Evolutionary conservation across 2,888 invertebrate species (phyloP), one percentile per base, ranked within the genome.

Genomic region (Drosophila picticornis): DNA sequence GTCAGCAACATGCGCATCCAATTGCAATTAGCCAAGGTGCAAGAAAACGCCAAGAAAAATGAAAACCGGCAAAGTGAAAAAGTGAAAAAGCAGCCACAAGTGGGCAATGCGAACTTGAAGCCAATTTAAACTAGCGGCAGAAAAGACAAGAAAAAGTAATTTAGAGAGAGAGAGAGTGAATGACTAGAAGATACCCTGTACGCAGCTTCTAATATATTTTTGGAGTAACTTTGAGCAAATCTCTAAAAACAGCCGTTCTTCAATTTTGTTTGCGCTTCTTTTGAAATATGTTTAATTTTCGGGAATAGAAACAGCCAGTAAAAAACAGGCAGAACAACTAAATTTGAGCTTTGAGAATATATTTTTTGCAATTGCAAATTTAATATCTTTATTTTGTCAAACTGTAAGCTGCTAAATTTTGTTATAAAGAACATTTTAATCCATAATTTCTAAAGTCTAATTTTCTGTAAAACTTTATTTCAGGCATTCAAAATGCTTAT

Each of bases 11-110:
- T 88, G 91, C 91, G 80, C 81, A 74, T 75, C 85, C 73, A 82
- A 82, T 85, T 82, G 91, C 92, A 92, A 92, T 92, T 92, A 93
- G 92, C 91, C 91, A 91, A 93, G 93, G 92, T 93, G 92, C 84
- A 91, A 90, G 86, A 89, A 55, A 74, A 69, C 53, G 60, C 51
- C 72, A 51, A 25, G 56, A 29, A 46, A 46, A 46, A 46, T 7
- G 6, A 50, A 59, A 69, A 25, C 48, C 11, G 25, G 11, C 43
- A 36, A 55, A 43, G 22, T 43, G 34, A 53, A 34, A 36, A 55
- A 43, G 22, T 43, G 34, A 53, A 34, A 19, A 36, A 57, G 55
- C 66, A 72, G 66, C 66, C 68, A 69, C 72, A 79, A 72, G 67
- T 77, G 77, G 80, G 73, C 65, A 72, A 70, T 40, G 53, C 69